Evolutionary conservation across 2,113 vertebrate species (phyloP).

Genomic region (Columba livia): DNA sequence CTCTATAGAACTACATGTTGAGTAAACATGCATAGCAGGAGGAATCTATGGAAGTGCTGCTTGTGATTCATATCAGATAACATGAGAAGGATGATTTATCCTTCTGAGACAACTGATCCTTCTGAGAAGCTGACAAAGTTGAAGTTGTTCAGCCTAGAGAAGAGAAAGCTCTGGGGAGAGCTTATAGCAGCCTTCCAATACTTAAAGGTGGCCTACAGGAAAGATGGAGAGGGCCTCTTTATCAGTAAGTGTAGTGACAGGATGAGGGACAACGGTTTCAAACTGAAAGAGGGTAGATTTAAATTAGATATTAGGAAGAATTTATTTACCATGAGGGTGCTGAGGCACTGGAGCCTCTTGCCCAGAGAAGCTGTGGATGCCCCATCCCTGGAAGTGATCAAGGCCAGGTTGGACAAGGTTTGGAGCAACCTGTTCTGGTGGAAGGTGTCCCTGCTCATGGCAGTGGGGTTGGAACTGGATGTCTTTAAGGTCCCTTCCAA

Average conservation of each 20-base stretch:
- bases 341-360: not conserved
- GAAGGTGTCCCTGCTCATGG: rapidly evolving
- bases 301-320: not conserved
- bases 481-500: no score
- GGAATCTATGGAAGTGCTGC: not conserved
- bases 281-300: not conserved
- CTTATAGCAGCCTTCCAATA: not conserved
- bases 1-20: not conserved
- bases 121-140: not conserved
- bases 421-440: not conserved
- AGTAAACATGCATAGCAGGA: not conserved
- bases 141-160: not conserved
- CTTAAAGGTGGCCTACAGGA: not conserved
- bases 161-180: not conserved
- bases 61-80: not conserved
- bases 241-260: not conserved
- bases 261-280: not conserved
- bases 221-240: not conserved
- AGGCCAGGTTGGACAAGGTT: rapidly evolving
- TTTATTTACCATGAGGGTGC: not conserved
- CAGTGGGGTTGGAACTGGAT: no score
- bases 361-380: not conserved
- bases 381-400: not conserved
- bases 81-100: not conserved
- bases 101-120: not conserved